Conservation (phyloP, 1,140 invertebrate species). For the Trissolcus basalis region DNA sequence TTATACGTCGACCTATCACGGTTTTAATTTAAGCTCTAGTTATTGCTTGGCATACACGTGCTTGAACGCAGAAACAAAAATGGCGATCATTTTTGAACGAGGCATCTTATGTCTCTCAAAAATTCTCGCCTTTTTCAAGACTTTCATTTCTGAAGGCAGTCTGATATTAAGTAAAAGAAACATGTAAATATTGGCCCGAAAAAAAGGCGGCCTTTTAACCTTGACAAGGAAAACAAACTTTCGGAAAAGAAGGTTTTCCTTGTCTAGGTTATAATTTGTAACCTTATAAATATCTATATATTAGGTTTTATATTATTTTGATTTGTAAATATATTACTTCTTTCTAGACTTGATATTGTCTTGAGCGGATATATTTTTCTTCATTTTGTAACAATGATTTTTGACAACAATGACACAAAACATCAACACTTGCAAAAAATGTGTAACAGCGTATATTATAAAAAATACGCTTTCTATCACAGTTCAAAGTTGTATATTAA, state of each 20-base stretch:
- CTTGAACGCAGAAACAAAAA: conserved; percentile 57
- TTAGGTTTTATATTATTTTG: conserved; percentile 10
- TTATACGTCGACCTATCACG: conserved; percentile 64
- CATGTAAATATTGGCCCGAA: too few species aligned
- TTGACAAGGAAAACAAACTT: too few species aligned
- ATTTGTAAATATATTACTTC: conserved; percentile 7
- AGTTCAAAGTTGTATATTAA: conserved; percentile 47
- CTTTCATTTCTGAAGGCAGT: too few species aligned
- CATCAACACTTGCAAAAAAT: conserved; percentile 37
- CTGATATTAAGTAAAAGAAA: too few species aligned
- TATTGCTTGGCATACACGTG: conserved; percentile 72
- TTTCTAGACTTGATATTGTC: neutral
- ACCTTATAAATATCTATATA: conserved; percentile 9
- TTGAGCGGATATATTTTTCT: conserved; percentile 46
- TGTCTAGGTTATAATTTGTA: neutral
- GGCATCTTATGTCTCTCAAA: neutral
- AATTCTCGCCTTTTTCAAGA: too few species aligned
- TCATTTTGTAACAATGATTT: conserved; percentile 37
- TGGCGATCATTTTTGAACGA: neutral
- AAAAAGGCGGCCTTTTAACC: too few species aligned
- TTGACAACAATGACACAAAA: conserved; percentile 38
- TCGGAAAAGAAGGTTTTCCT: too few species aligned
- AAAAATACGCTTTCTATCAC: conserved; percentile 60
- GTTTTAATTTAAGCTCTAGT: conserved; percentile 69
- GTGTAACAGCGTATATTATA: conserved; percentile 44